Percentiles rank a stretch among this genome's conserved stretches.
phyloP scores from a whole-genome alignment of 2,797 vertebrate species.

The Spea hammondii region DNA sequence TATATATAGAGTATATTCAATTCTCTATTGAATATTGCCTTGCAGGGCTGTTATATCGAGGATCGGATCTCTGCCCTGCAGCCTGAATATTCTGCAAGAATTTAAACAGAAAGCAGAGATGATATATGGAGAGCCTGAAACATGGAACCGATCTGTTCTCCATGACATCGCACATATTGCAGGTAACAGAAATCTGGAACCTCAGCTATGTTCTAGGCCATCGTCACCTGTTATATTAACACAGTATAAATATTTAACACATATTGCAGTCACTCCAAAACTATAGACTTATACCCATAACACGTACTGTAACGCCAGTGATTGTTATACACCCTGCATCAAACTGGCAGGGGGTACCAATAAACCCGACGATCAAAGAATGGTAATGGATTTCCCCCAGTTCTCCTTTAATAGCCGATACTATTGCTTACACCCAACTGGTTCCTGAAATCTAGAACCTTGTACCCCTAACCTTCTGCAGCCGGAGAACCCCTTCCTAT shows the following conservation, averaged over 20 bases:
- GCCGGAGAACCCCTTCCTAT: too few relatives aligned
- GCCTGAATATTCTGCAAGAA: conserved; percentile 58
- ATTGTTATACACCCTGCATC: too few relatives aligned
- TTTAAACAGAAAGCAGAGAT: conserved; percentile 70
- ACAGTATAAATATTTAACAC: neutral
- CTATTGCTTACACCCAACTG: too few relatives aligned
- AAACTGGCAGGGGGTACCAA: too few relatives aligned
- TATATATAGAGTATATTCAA: neutral
- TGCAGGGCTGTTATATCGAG: conserved; percentile 66
- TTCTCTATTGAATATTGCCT: conserved; percentile 7
- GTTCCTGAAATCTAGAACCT: too few relatives aligned
- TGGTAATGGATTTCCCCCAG: too few relatives aligned
- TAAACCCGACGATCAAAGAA: too few relatives aligned
- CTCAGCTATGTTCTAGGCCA: neutral
- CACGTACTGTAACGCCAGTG: too few relatives aligned
- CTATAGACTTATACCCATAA: too few relatives aligned
- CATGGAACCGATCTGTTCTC: conserved; percentile 67
- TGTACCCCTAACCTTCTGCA: too few relatives aligned
- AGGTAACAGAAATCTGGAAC: conserved; percentile 60
- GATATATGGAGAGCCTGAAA: conserved; percentile 63
- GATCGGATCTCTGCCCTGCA: conserved; percentile 68
- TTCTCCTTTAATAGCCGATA: too few relatives aligned
- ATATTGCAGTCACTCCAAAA: too few relatives aligned
- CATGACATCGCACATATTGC: conserved; percentile 73
- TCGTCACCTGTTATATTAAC: neutral